These are phyloP conservation scores for Buceros bicornis DNA, from an alignment of 2,797 vertebrate genomes.

Conservation along the genomic window DNA sequence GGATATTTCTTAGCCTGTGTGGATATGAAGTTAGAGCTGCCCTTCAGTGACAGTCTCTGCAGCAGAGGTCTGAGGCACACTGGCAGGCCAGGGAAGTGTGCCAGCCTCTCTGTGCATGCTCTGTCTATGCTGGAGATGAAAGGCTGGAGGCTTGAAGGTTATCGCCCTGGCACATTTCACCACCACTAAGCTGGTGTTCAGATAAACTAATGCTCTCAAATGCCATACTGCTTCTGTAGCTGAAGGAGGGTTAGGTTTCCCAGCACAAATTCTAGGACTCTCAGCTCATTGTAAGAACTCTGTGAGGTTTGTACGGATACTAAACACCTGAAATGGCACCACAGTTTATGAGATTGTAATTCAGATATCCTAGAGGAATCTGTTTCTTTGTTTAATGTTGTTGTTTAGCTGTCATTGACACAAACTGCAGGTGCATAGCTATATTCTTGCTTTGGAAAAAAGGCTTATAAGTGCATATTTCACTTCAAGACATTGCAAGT, in stretches of 20 bases:
- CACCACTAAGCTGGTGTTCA: background rate
- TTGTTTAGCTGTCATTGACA: background rate
- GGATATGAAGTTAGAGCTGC: background rate
- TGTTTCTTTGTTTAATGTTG: background rate
- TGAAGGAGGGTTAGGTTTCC: background rate
- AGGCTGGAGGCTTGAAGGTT: background rate
- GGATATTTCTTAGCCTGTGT: background rate
- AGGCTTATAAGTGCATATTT: background rate
- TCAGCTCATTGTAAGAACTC: background rate
- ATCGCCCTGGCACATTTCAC: background rate
- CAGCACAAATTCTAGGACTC: background rate
- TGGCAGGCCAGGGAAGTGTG: background rate
- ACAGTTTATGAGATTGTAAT: background rate
- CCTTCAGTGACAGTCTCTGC: too few relatives aligned
- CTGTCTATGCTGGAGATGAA: background rate
- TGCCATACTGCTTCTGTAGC: background rate
- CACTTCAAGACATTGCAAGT: background rate
- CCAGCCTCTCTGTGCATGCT: background rate
- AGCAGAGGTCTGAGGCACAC: background rate
- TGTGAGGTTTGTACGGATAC: background rate
- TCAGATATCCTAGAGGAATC: background rate
- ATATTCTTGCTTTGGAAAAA: background rate
- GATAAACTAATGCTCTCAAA: background rate
- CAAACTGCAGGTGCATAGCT: background rate
- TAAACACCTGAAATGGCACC: background rate